Conservation (phyloP, 1,140 invertebrate species). For the Drosophila pallidifrons region DNA sequence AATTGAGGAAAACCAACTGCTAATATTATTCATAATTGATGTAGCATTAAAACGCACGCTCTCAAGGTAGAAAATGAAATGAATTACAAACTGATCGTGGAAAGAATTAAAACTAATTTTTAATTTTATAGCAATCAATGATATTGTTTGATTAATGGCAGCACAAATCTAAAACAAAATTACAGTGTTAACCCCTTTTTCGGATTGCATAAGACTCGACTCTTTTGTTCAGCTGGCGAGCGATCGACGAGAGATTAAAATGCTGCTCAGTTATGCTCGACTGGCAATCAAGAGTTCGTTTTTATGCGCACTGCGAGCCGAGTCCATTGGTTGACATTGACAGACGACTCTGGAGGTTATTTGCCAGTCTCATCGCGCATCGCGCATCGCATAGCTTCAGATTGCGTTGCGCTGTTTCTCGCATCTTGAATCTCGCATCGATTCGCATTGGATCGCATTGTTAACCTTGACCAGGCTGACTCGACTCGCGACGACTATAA, state of each 20-base stretch:
- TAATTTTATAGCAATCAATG: not conserved
- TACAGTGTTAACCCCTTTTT: slow-evolving; percentile 4
- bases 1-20: slow-evolving; percentile 18
- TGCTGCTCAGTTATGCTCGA: slow-evolving; percentile 43
- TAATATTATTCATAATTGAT: too few relatives aligned
- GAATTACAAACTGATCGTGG: not conserved
- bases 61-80: not conserved
- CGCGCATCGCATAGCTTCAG: slow-evolving; percentile 20
- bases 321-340: slow-evolving; percentile 51
- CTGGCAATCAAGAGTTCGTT: slow-evolving; percentile 22
- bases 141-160: not conserved
- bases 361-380: slow-evolving; percentile 37
- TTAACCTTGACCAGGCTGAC: slow-evolving; percentile 74
- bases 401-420: slow-evolving; percentile 3
- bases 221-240: slow-evolving; percentile 2
- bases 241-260: slow-evolving; percentile 44
- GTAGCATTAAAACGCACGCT: not conserved
- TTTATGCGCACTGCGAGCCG: slow-evolving; percentile 19
- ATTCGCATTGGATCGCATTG: slow-evolving; percentile 66
- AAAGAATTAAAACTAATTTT: not conserved
- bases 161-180: not conserved
- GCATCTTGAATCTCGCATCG: not conserved
- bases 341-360: slow-evolving; percentile 60
- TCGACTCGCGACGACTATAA: slow-evolving; percentile 38
- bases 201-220: not conserved